Conservation (phyloP, 1,140 invertebrate species). For the Leptonema lineaticorne region DNA sequence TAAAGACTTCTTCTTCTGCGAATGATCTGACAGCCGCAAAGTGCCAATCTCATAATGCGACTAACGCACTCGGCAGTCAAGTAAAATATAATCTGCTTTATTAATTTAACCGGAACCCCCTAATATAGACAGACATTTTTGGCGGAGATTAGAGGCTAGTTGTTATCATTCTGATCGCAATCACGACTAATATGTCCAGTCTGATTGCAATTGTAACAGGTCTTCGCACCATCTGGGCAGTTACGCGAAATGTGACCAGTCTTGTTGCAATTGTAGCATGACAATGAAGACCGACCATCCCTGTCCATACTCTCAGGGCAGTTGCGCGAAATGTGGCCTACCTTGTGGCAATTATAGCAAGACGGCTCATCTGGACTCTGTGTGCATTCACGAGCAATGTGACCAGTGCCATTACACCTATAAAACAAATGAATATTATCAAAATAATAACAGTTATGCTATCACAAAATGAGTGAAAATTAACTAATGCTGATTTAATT, state of each 20-base stretch:
- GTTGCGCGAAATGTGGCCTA: conserved; percentile 84
- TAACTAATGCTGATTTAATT: not conserved
- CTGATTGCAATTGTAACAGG: conserved; percentile 87
- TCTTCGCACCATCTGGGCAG: conserved; percentile 81
- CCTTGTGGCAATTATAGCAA: conserved; percentile 87
- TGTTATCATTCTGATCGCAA: conserved; percentile 75
- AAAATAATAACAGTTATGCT: not conserved
- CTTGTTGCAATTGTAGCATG: conserved; percentile 89
- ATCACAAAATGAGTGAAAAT: not conserved
- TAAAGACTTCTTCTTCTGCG: conserved; percentile 34
- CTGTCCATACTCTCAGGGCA: conserved; percentile 70
- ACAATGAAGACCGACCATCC: conserved; percentile 57
- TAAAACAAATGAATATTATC: conserved; percentile 52
- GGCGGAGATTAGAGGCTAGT: conserved; percentile 51
- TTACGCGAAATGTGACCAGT: conserved; percentile 86
- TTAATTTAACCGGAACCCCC: conserved; percentile 43
- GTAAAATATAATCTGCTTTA: conserved; percentile 45
- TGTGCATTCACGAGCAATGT: conserved; percentile 88
- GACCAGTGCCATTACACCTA: conserved; percentile 78
- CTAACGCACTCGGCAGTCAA: conserved; percentile 41
- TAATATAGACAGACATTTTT: conserved; percentile 27
- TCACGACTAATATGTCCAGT: conserved; percentile 87
- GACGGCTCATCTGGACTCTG: conserved; percentile 76
- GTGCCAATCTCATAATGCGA: conserved; percentile 15
- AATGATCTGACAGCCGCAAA: conserved; percentile 25